Evolutionary conservation across 2,888 invertebrate genomes (phyloP).

Genomic region (Harpalus rubripes): DNA sequence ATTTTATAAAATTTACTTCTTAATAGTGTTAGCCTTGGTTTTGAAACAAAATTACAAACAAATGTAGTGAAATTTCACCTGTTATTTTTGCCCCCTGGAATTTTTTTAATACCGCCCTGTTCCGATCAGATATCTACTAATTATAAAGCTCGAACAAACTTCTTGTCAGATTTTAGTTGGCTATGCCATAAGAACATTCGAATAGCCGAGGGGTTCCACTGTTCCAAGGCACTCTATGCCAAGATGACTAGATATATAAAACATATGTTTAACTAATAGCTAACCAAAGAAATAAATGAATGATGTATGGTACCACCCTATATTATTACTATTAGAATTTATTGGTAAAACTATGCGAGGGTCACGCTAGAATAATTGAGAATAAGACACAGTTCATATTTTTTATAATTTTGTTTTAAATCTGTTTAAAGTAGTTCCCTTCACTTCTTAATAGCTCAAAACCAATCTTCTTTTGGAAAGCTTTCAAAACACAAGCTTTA

Average conservation of each 20-base stretch:
- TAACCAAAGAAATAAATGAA: not conserved
- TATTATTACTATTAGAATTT: not conserved
- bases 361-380: too few relatives aligned
- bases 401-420: too few relatives aligned
- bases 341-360: not conserved
- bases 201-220: not conserved
- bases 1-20: too few relatives aligned
- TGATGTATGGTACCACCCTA: not conserved
- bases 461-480: too few relatives aligned
- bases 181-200: constrained; percentile 13
- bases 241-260: not conserved
- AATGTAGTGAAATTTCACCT: too few relatives aligned
- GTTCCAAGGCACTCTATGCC: not conserved
- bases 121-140: not conserved
- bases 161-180: constrained; percentile 6
- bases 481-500: too few relatives aligned
- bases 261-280: not conserved
- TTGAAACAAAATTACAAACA: too few relatives aligned
- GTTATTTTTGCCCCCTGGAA: not conserved
- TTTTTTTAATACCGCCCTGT: not conserved
- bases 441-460: too few relatives aligned
- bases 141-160: constrained; percentile 12
- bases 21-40: too few relatives aligned
- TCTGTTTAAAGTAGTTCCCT: too few relatives aligned
- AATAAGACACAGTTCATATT: too few relatives aligned